Conservation (phyloP, 2,888 invertebrate species). For the Sarcophaga caerulescens region DNA sequence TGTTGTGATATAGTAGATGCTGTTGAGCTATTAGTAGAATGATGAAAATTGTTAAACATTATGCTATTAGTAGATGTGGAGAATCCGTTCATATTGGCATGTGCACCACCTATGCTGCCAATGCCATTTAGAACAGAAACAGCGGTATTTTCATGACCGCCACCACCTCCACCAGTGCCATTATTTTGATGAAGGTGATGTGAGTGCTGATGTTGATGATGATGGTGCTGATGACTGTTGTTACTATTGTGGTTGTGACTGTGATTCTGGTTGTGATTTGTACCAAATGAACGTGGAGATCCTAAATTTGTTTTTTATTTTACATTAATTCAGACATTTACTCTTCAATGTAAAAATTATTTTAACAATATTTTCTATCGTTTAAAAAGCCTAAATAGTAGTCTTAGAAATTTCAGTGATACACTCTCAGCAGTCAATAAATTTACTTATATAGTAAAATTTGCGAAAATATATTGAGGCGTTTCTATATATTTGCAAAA, state of each 20-base stretch:
- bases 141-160: constrained; percentile 38
- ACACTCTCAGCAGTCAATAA: neutral
- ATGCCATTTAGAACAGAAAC: constrained; percentile 32
- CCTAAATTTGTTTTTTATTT: constrained; percentile 73
- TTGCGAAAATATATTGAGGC: neutral
- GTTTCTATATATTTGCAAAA: neutral
- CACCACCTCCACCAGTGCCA: constrained; percentile 13
- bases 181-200: constrained; percentile 42
- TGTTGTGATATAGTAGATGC: constrained; percentile 71
- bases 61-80: constrained; percentile 70
- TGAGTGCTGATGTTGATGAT: constrained; percentile 74
- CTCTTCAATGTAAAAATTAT: constrained; percentile 65
- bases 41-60: constrained; percentile 77
- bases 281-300: constrained; percentile 80
- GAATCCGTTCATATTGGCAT: constrained; percentile 64
- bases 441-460: neutral
- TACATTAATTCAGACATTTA: constrained; percentile 63
- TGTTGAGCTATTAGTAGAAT: constrained; percentile 71
- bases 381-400: constrained; percentile 19
- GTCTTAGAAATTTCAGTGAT: constrained; percentile 2
- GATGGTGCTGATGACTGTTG: constrained; percentile 46
- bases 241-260: constrained; percentile 68
- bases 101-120: neutral
- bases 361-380: constrained; percentile 50
- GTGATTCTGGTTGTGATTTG: constrained; percentile 67